phyloP scores from a whole-genome alignment of 2,888 invertebrate genomes.

The Hyposoter didymator region DNA sequence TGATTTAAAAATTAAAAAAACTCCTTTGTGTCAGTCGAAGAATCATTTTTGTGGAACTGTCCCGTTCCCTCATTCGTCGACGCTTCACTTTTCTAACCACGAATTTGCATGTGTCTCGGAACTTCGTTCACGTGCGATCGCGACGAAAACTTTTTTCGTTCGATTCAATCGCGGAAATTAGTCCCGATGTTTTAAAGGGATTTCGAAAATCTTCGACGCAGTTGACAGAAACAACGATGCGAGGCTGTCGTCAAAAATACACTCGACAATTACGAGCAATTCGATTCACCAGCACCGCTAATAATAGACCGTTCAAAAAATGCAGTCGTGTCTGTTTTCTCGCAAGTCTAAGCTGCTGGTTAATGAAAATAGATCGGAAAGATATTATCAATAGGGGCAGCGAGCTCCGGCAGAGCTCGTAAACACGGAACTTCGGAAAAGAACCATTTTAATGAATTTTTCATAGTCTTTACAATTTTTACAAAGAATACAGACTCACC shows the following conservation, averaged over 20 bases:
- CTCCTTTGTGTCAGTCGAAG: neutral
- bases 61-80: neutral
- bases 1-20: neutral
- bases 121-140: neutral
- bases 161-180: neutral
- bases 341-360: neutral
- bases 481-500: constrained; percentile 70
- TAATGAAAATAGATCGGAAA: neutral
- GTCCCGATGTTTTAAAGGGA: neutral
- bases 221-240: neutral
- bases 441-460: neutral
- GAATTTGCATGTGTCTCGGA: neutral
- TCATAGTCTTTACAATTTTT: too few species aligned
- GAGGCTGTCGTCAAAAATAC: neutral
- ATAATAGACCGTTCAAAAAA: neutral
- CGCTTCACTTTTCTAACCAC: neutral
- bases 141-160: neutral
- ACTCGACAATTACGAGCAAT: neutral
- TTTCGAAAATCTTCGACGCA: neutral
- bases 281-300: neutral
- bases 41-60: neutral
- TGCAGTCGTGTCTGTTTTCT: neutral
- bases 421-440: neutral
- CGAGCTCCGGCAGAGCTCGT: neutral
- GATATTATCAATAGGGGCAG: neutral